Evolutionary conservation across 2,113 vertebrate species (phyloP).

Genomic region (Capreolus pygargus): DNA sequence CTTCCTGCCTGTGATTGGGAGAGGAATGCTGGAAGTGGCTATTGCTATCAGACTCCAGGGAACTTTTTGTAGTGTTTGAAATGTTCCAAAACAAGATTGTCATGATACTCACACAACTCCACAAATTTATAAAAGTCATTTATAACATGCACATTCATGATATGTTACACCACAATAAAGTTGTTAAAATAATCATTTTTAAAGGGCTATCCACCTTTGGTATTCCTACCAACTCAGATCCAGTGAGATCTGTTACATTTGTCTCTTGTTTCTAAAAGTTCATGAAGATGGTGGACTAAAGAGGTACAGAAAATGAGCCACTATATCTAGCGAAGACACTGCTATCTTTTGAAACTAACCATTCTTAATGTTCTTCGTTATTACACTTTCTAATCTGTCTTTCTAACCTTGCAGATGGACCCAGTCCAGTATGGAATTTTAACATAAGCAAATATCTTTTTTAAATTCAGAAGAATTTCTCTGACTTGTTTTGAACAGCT

Average conservation of each 20-base stretch:
- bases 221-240: neutral
- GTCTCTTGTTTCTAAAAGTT: neutral
- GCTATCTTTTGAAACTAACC: neutral
- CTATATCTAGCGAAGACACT: neutral
- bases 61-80: neutral
- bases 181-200: neutral
- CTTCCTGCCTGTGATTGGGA: neutral
- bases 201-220: neutral
- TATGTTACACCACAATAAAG: neutral
- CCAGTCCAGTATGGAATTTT: neutral
- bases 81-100: neutral
- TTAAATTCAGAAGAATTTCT: slow-evolving; percentile 53
- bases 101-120: neutral
- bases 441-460: slow-evolving; percentile 30
- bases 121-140: neutral
- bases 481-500: slow-evolving; percentile 5
- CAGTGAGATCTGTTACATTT: neutral
- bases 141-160: neutral
- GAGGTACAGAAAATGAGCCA: neutral
- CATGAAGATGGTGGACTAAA: neutral
- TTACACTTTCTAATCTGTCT: slow-evolving; percentile 15
- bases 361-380: neutral
- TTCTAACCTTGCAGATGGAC: slow-evolving; percentile 45
- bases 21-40: neutral
- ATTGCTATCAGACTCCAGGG: neutral